These are phyloP conservation scores for Paralichthys olivaceus DNA, from an alignment of 2,113 vertebrate species.

Conservation along the genomic window DNA sequence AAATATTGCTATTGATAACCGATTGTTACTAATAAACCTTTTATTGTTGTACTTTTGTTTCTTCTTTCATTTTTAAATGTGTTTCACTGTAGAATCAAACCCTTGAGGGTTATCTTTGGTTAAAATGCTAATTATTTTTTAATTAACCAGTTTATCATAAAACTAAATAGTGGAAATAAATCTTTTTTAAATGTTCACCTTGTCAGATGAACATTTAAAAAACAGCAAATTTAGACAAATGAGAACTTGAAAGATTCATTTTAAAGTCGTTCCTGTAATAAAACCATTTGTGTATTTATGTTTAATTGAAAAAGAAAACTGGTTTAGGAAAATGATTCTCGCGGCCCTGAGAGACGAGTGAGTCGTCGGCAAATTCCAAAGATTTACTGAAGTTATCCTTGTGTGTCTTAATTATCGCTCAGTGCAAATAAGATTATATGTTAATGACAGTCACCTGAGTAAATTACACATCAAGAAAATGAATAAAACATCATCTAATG, in stretches of 20 bases:
- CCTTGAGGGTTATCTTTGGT: no score
- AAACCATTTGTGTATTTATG: no score
- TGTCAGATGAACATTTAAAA: no score
- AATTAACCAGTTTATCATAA: no score
- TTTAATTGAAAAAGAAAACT: no score
- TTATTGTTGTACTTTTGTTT: neutral
- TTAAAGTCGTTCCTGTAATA: no score
- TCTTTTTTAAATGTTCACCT: no score
- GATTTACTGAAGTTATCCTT: neutral
- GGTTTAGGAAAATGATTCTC: neutral
- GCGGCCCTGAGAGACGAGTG: no score
- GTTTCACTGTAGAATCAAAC: neutral
- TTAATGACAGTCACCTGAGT: neutral
- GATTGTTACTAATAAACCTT: conserved; percentile 62
- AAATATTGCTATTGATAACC: conserved; percentile 31
- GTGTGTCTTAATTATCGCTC: neutral
- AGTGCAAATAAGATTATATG: neutral
- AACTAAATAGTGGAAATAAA: no score
- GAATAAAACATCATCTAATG: neutral
- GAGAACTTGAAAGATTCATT: no score
- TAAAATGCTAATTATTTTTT: no score
- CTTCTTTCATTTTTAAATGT: neutral
- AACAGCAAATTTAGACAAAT: no score
- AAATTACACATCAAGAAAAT: neutral
- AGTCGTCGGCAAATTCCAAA: neutral